Conservation (phyloP, 2,113 vertebrate species). For the Nothoprocta pentlandii region DNA sequence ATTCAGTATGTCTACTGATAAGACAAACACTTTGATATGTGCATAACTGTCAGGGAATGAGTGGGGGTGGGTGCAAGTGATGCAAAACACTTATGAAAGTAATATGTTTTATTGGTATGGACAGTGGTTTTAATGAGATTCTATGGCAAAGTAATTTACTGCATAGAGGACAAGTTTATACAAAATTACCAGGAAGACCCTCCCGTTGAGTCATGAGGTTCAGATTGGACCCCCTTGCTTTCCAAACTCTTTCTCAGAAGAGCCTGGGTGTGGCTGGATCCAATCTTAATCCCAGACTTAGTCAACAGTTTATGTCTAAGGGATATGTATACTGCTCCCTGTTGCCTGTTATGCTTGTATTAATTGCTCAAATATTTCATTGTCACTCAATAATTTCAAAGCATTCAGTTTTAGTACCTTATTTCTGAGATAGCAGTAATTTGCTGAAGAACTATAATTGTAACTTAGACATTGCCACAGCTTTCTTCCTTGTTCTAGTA, state of each 20-base stretch:
- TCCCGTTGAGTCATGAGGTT: no score
- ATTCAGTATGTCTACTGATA: neutral
- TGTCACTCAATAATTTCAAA: neutral
- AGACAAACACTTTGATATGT: rapidly evolving
- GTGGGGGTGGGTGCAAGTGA: no score
- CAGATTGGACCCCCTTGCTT: no score
- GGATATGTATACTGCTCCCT: neutral
- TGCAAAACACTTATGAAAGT: neutral
- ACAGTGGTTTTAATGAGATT: no score
- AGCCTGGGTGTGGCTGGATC: neutral
- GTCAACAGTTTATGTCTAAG: no score
- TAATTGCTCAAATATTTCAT: neutral
- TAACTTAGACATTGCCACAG: neutral
- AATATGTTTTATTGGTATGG: no score
- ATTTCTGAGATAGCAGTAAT: neutral
- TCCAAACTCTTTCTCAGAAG: neutral
- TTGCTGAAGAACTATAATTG: neutral
- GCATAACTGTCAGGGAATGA: neutral
- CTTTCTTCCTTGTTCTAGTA: neutral
- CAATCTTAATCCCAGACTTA: no score
- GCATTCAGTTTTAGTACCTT: neutral
- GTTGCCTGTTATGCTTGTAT: neutral
- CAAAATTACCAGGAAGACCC: no score
- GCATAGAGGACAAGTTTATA: no score
- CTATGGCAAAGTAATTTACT: no score